Evolutionary conservation across 2,888 invertebrate species (phyloP).

Genomic region (Caenorhabditis auriculariae): DNA sequence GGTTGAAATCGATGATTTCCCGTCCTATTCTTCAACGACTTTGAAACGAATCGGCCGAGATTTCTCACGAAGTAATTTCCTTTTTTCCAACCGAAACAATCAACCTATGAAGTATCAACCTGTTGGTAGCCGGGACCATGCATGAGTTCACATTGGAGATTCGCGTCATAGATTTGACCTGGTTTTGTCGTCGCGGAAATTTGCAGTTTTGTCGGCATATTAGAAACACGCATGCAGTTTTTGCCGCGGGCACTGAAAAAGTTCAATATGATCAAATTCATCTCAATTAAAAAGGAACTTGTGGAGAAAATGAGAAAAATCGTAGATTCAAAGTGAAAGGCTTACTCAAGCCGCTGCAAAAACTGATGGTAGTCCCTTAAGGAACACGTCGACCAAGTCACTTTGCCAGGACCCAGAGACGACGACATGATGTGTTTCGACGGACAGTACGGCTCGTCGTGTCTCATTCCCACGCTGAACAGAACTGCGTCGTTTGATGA

Average conservation of each 20-base stretch:
- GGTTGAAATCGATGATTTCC: too few relatives aligned
- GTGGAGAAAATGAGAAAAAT: not conserved
- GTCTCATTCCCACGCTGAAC: constrained; percentile 61
- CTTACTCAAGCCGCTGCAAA: constrained; percentile 60
- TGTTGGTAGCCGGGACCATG: constrained; percentile 61
- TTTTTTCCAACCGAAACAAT: too few relatives aligned
- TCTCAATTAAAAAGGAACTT: not conserved
- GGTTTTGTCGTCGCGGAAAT: constrained; percentile 54
- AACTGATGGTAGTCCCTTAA: constrained; percentile 62
- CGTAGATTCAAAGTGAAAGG: constrained; percentile 1
- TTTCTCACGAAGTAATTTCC: too few relatives aligned
- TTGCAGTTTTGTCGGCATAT: constrained; percentile 48
- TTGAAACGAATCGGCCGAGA: too few relatives aligned
- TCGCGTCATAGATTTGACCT: constrained; percentile 62
- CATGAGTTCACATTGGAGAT: constrained; percentile 62
- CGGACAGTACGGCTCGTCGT: constrained; percentile 63
- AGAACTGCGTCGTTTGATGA: too few relatives aligned
- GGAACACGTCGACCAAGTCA: constrained; percentile 63
- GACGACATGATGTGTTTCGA: constrained; percentile 62
- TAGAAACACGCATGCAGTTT: constrained; percentile 59
- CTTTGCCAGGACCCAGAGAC: constrained; percentile 63
- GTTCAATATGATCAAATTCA: constrained; percentile 4
- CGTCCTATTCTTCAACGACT: too few relatives aligned
- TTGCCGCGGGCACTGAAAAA: constrained; percentile 46
- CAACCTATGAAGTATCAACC: too few relatives aligned